These are phyloP conservation scores for Synanceia verrucosa DNA, from an alignment of 2,797 vertebrate genomes.

Conservation along the genomic window DNA sequence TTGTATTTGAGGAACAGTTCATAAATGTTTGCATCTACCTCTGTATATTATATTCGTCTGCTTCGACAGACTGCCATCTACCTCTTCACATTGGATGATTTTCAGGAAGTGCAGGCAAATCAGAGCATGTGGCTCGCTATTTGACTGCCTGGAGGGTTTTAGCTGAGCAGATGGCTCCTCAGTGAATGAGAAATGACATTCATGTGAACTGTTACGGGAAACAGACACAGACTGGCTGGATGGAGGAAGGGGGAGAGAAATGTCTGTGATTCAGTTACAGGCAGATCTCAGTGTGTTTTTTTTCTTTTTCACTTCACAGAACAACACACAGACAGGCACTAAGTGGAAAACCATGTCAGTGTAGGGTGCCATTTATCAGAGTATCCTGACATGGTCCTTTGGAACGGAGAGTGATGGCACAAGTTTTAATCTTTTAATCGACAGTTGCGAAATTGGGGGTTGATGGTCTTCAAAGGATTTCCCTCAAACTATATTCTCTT, in stretches of 20 bases:
- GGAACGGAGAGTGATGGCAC: neutral
- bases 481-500: neutral
- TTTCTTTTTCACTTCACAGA: slow-evolving; percentile 25
- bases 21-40: neutral
- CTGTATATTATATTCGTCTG: neutral
- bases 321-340: slow-evolving; percentile 35
- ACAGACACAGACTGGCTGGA: slow-evolving; percentile 50
- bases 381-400: slow-evolving; percentile 1
- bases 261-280: slow-evolving; percentile 56
- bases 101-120: slow-evolving; percentile 59
- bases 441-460: slow-evolving; percentile 17
- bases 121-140: slow-evolving; percentile 12
- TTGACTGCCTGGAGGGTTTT: slow-evolving; percentile 56
- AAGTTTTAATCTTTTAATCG: slow-evolving; percentile 18
- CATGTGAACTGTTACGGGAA: slow-evolving; percentile 59
- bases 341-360: slow-evolving; percentile 66
- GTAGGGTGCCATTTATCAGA: slow-evolving; percentile 10
- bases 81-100: slow-evolving; percentile 23
- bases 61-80: neutral
- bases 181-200: slow-evolving; percentile 71
- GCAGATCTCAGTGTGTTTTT: slow-evolving; percentile 53
- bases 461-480: slow-evolving; percentile 2
- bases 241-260: slow-evolving; percentile 23
- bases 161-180: slow-evolving; percentile 69
- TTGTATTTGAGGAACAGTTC: neutral